phyloP scores from a whole-genome alignment of 53 echinoderm and acorn worm genomes.

The Mesocentrotus franciscanus region DNA sequence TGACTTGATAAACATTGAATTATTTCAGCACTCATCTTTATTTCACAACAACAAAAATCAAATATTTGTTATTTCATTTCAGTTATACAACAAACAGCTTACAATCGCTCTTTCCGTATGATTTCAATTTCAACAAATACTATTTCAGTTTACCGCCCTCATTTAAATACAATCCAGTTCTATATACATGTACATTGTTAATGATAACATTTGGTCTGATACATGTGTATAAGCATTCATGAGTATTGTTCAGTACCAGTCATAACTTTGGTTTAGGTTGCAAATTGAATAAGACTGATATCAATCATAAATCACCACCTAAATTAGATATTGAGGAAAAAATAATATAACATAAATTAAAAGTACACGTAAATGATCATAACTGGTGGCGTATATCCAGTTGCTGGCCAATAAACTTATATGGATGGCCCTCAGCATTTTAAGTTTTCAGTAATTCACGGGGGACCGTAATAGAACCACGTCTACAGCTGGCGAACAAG shows the following conservation, averaged over 20 bases:
- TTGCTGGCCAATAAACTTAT: too few species aligned
- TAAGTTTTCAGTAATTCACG: too few species aligned
- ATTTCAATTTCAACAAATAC: background rate
- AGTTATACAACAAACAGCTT: background rate
- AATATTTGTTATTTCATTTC: background rate
- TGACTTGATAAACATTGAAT: background rate
- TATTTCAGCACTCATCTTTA: slow-evolving; percentile 29
- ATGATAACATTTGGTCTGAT: background rate
- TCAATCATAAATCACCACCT: too few species aligned
- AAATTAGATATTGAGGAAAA: too few species aligned
- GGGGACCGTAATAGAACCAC: too few species aligned
- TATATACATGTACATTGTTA: background rate
- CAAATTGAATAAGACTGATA: too few species aligned
- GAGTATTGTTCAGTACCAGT: background rate
- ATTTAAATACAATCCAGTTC: background rate
- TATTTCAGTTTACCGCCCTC: background rate
- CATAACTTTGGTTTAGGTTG: background rate
- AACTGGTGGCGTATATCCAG: too few species aligned
- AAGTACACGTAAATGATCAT: too few species aligned
- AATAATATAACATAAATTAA: too few species aligned
- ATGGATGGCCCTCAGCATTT: too few species aligned
- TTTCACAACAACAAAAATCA: slow-evolving; percentile 25
- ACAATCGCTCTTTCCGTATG: background rate
- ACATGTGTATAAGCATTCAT: background rate
- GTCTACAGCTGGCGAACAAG: too few species aligned